Base-by-base conservation (phyloP, 2,888 invertebrate genomes). In the Cantharis rufa region DNA sequence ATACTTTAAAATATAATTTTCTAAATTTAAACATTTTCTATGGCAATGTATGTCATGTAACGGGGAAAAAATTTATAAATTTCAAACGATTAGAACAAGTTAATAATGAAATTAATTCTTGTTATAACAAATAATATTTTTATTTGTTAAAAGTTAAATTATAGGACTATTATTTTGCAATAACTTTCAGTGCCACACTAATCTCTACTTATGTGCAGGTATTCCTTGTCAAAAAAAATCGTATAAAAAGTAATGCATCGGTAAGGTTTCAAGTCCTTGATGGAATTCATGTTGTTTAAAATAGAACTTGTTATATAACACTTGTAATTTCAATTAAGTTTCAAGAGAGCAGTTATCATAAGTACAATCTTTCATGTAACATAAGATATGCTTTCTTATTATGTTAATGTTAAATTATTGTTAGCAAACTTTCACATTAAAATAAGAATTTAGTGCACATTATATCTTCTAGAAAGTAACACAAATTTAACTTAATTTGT, bases 351-450 rank as follows among this genome's bases (percentile, higher is more conserved):
- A 66, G 63, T 63, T 16, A 63, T 18, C 18, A 63, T 18, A 63
- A 63, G 63, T 66, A 24, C 24, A 24, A 24, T n/a, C 18, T 21
- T n/a, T 28, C 15, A 69, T 69, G 70, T 62, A 69, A 73, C 61
- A 27, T 62, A 66, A 66, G 74, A 64, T 74, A 74, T 74, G 74
- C 74, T 74, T 74, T 74, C 74, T 74, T 74, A 70, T 74, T 74
- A 74, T 70, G 70, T 69, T 73, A 73, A 73, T 68, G 32, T 71
- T 15, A 21, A 66, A 66, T 66, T 66, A 66, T 66, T 24, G 62
- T 63, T 74, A 70, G 32, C 68, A 73, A 74, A 74, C 74, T 74
- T 74, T 74, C 74, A 64, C 63, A 70, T 69, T 68, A 69, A 73
- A 64, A 74, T 74, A 69, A 74, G 62, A 74, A 74, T 70, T 74